These are phyloP conservation scores for Pristionchus japonicus DNA, from an alignment of 2,888 invertebrate genomes.

Conservation along the genomic window DNA sequence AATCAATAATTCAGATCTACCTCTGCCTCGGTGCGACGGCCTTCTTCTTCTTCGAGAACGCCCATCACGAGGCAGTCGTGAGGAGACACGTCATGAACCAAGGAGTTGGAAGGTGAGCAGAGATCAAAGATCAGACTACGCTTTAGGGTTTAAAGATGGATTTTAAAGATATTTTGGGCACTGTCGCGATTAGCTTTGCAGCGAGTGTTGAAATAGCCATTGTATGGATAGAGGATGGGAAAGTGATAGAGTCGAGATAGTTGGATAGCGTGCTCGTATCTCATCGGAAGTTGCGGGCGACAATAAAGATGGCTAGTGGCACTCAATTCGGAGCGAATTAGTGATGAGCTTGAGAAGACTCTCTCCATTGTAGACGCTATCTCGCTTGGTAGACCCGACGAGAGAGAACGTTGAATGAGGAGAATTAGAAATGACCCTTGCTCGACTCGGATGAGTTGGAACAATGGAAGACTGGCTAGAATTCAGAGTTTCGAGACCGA, in stretches of 20 bases:
- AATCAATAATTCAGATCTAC: constrained; percentile 52
- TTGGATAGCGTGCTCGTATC: neutral
- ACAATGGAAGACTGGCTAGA: too few species aligned
- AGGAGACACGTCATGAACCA: constrained; percentile 63
- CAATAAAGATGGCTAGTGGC: neutral
- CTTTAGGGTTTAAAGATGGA: too few species aligned
- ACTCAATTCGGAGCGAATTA: neutral
- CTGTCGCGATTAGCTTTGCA: too few species aligned
- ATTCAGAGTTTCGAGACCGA: too few species aligned
- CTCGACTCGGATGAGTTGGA: neutral
- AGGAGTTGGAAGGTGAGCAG: constrained; percentile 59
- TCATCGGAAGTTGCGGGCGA: constrained; percentile 31
- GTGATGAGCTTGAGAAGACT: too few species aligned
- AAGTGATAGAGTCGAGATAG: neutral
- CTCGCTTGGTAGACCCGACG: too few species aligned
- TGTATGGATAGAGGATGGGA: neutral
- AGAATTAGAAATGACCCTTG: neutral
- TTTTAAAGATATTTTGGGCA: too few species aligned
- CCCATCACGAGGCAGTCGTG: constrained; percentile 58
- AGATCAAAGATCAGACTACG: neutral
- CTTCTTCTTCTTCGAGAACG: constrained; percentile 65
- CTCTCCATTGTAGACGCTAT: too few species aligned
- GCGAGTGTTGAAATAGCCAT: too few species aligned
- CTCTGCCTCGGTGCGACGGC: constrained; percentile 66
- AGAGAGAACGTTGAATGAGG: too few species aligned